Evolutionary conservation across 2,113 vertebrate species (phyloP), one percentile per base, ranked within the genome.

Genomic region (Rhynchomys soricoides): DNA sequence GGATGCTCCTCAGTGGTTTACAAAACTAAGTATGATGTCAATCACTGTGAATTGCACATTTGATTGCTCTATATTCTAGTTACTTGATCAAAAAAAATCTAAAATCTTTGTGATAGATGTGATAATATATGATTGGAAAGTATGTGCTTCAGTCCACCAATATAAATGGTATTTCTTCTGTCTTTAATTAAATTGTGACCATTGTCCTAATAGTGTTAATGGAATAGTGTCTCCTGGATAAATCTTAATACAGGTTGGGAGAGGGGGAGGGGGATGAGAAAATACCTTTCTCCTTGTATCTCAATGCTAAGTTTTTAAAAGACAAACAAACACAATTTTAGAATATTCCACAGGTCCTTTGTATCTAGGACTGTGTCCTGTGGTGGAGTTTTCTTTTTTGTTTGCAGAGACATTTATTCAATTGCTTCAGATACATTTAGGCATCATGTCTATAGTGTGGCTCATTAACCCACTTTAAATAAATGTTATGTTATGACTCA

Each of bases 271-370:
- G 1, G 50, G 26, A 62, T 16, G 24, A 57, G 15, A 0, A 66
- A 55, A 78, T 13, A 4, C 6, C 8, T 64, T 50, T 71, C n/a
- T 77, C 3, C 45, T 94, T 90, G 4, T 37, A 70, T 48, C 34
- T 71, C 55, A 75, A 89, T 70, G 64, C 17, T 86, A 55, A 86
- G 13, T 70, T 86, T 92, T 92, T 90, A 6, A 52, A 95, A 92
- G 7, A 24, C 37, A 55, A 85, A 62, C 81, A 73, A 86, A 81
- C 22, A 59, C 0, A 88, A n/a, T 78, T 31, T 16, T 7, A n/a
- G 59, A 92, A 12, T 74, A 2, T 2, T 26, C 57, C 31, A 5
- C 78, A 59, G 22, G 62, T 40, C 9, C 34, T 86, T 66, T 74
- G 13, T 24, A 43, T 45, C 64, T 71, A 50, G 34, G 15, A 11